Base-by-base conservation (phyloP, 1,140 invertebrate species). In the Cyclargus thomasi region DNA sequence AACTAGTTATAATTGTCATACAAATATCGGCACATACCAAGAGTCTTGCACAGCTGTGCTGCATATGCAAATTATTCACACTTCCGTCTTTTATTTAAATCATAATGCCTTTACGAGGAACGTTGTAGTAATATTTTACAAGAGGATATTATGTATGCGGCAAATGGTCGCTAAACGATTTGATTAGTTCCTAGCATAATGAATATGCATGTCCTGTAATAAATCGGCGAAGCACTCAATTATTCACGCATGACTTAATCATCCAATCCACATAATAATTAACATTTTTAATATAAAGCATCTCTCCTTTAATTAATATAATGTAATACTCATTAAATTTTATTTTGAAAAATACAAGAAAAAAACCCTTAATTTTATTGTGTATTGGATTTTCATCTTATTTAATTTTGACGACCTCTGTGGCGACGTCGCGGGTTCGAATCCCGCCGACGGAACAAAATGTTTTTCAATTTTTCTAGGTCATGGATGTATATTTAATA, bases 121-220 rank as follows among this genome's bases (percentile, higher is more conserved):
- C 55, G 55, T 21, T 20, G 55, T 21, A 59, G 55, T 59, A 59
- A 59, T 59, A 59, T 59, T 20, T 59, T 59, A 59, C 55, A 7
- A 17, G 17, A 21, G 55, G 18, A 59, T 11, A 59, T 59, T 59
- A 59, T 21, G 55, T 22, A 59, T 59, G 55, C 55, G 55, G 55
- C 55, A 59, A 59, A 59, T 59, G 55, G 1, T 59, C 55, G 55
- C 55, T 59, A 59, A 59, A 59, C 55, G 55, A 59, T 59, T 59
- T 59, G 55, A 59, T 59, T 59, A 59, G 55, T 59, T 59, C 55
- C 55, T 59, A 20, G 55, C 55, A 59, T 59, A 59, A 59, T 59
- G 55, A 59, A 59, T 59, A 59, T 59, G 55, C 55, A 59, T 59
- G 55, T 59, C 53, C 53, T 55, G 55, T 21, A 59, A 59, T 59